A percentile compares a stretch with the other conserved stretches of the same genome.
These are phyloP conservation scores for Platysternon megacephalum DNA, from an alignment of 2,113 vertebrate species.

Conservation along the genomic window DNA sequence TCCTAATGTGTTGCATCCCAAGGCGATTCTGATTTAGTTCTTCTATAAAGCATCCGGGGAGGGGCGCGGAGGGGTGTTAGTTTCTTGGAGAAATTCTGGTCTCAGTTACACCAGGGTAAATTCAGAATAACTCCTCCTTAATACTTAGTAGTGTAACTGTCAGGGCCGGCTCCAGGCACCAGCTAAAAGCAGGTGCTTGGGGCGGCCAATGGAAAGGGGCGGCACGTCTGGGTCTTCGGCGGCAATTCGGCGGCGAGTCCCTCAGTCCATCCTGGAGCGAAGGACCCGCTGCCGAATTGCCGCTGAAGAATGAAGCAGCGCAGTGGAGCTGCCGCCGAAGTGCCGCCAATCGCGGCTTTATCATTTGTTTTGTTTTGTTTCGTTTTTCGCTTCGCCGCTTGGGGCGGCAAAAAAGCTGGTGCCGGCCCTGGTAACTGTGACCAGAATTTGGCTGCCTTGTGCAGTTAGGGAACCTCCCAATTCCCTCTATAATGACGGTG, in stretches of 20 bases:
- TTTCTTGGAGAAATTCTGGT: background rate
- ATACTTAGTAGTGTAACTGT: rapidly evolving
- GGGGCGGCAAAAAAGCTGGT: too few species aligned
- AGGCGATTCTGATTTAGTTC: background rate
- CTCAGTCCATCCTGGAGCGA: too few species aligned
- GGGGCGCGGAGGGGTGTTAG: background rate
- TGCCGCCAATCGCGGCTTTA: too few species aligned
- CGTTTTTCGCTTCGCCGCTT: too few species aligned
- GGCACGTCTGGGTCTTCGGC: too few species aligned
- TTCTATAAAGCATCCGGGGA: background rate
- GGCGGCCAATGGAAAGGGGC: too few species aligned
- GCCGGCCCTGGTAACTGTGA: background rate
- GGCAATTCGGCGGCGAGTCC: too few species aligned
- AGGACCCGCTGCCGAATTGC: too few species aligned
- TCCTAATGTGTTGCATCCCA: background rate
- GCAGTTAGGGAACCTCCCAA: background rate
- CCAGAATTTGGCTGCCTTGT: background rate
- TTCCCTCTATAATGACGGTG: background rate
- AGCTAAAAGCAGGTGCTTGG: too few species aligned
- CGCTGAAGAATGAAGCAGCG: too few species aligned
- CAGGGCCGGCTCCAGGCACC: background rate
- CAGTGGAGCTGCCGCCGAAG: too few species aligned
- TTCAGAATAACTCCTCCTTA: background rate
- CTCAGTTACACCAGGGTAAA: background rate
- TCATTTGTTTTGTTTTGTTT: too few species aligned